A percentile compares a stretch with the other conserved stretches of the same genome.
Conservation (phyloP, 2,113 vertebrate genomes). For the Sander vitreus region DNA sequence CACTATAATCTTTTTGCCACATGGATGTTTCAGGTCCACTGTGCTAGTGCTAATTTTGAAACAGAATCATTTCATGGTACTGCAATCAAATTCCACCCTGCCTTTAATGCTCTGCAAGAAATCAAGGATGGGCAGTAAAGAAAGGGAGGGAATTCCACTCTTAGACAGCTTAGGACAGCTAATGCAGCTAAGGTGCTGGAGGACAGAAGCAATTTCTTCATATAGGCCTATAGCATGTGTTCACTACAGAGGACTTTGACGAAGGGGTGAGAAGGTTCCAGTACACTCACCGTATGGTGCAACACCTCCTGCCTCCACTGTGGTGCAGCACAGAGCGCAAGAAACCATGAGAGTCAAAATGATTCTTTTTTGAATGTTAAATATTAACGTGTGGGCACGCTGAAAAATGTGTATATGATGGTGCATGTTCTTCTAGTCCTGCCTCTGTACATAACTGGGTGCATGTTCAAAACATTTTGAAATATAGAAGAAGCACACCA, state of each 20-base stretch:
- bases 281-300: conserved; percentile 84
- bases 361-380: conserved; percentile 41
- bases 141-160: background rate
- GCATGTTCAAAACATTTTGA: conserved; percentile 66
- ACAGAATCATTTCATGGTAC: conserved; percentile 2
- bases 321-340: conserved; percentile 83
- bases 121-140: background rate
- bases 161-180: background rate
- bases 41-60: background rate
- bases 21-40: conserved; percentile 14
- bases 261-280: conserved; percentile 9
- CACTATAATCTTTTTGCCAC: background rate
- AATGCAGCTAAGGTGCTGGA: conserved; percentile 7
- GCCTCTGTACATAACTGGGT: conserved; percentile 43
- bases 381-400: conserved; percentile 28
- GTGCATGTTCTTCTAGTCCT: conserved; percentile 23
- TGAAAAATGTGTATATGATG: conserved; percentile 30
- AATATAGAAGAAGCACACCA: conserved; percentile 64
- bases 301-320: conserved; percentile 85
- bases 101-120: background rate
- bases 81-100: conserved; percentile 5
- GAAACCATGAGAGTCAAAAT: conserved; percentile 59
- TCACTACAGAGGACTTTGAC: conserved; percentile 42
- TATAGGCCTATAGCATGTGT: background rate
- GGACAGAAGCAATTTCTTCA: conserved; percentile 22